Conservation (phyloP, 2,888 invertebrate species). For the Apantesis nais region DNA sequence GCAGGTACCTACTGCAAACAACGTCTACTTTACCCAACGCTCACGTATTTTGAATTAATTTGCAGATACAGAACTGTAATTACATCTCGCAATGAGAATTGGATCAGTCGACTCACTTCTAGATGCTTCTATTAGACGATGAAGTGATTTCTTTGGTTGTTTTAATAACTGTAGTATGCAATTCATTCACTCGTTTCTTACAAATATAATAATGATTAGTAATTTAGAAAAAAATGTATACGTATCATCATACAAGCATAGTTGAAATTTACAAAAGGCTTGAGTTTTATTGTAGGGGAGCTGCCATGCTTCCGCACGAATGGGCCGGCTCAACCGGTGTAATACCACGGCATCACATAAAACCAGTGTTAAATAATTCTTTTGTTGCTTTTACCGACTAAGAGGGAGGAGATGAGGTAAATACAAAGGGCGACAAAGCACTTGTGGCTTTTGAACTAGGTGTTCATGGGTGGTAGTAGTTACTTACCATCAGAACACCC, state of each 20-base stretch:
- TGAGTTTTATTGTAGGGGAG: too few species aligned
- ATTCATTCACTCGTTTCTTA: background rate
- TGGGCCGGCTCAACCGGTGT: background rate
- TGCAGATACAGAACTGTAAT: constrained; percentile 74
- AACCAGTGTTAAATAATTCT: too few species aligned
- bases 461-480: background rate
- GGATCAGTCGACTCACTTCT: constrained; percentile 36
- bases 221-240: too few species aligned
- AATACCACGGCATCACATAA: too few species aligned
- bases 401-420: too few species aligned
- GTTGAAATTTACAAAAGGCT: too few species aligned
- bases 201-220: background rate
- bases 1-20: constrained; percentile 82
- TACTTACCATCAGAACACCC: background rate
- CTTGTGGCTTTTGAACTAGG: background rate
- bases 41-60: constrained; percentile 85
- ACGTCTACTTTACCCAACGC: constrained; percentile 78
- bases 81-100: constrained; percentile 57
- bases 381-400: too few species aligned
- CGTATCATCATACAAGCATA: too few species aligned
- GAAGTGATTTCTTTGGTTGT: constrained; percentile 4
- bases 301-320: background rate
- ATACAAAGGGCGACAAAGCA: background rate
- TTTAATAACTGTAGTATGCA: background rate
- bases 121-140: constrained; percentile 1